Evolutionary conservation across 2,113 vertebrate genomes (phyloP), one percentile per base, ranked within the genome.

Genomic region (Crocuta crocuta): DNA sequence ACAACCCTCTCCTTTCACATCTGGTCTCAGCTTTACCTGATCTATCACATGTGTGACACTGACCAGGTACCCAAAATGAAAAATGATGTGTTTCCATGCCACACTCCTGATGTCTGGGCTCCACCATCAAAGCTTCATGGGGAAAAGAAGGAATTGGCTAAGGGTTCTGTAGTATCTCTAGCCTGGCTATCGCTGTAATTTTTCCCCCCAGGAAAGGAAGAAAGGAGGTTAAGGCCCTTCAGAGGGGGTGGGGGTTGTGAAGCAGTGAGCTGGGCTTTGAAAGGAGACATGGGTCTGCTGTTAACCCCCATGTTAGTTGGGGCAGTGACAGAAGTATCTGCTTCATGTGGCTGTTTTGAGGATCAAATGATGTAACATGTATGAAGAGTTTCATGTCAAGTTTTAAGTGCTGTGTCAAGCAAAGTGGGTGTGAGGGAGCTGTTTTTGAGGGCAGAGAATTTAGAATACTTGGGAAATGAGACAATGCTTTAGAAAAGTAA

Each of bases 391-490:
- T 74, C 19, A 66, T 79, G 43, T 79, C 11, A 53, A 53, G 65
- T 66, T 90, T 90, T 93, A 48, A 93, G 45, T n/a, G 12, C 23
- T 11, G 24, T 91, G 26, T 91, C 33, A 90, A 39, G 11, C 17
- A 39, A 28, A 45, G 45, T 55, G 16, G 15, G 8, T 35, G 19
- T 35, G 8, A 93, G 17, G 21, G 7, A 87, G 23, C 39, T 79
- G 70, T 79, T 95, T 65, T 33, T 48, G 58, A 78, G 68, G 53
- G 35, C 21, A 93, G 24, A 11, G 48, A 53, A 61, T 79, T 93
- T 87, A 87, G 24, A 87, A 78, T 71, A 73, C n/a, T 89, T 45
- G 66, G 45, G 87, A 89, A 87, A 89, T 63, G 15, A 80, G 63
- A 70, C 39, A 71, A 65, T 26, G 61, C 53, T 63, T 31, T 33